Evolutionary conservation across 2,888 invertebrate genomes (phyloP).

Genomic region (Lomographa bimaculata): DNA sequence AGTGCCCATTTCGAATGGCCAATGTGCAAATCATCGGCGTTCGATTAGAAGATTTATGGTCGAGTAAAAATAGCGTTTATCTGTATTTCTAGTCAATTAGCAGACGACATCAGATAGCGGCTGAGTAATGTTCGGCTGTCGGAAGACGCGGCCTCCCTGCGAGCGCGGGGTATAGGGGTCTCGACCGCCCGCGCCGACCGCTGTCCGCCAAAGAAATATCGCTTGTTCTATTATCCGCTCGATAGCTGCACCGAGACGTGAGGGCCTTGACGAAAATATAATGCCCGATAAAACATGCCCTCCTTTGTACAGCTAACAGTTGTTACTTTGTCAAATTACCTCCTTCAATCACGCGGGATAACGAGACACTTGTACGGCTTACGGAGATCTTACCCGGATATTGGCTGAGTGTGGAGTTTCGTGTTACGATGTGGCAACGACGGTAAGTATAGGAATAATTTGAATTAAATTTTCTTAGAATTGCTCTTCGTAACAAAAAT

Average conservation of each 20-base stretch:
- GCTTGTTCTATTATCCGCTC: slow-evolving; percentile 23
- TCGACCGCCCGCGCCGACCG: slow-evolving; percentile 13
- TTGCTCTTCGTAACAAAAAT: too few species aligned
- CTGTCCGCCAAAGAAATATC: slow-evolving; percentile 21
- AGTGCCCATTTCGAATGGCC: slow-evolving; percentile 6
- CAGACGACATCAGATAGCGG: slow-evolving; percentile 73
- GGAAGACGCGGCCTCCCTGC: slow-evolving; percentile 26
- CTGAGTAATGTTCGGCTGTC: slow-evolving; percentile 65
- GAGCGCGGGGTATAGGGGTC: slow-evolving; percentile 16
- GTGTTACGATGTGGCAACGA: slow-evolving; percentile 10
- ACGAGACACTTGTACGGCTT: slow-evolving; percentile 26
- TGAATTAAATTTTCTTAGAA: too few species aligned
- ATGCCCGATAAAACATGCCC: slow-evolving; percentile 25
- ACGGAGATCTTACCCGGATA: slow-evolving; percentile 22
- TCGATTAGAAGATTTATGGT: slow-evolving; percentile 57
- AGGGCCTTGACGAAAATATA: slow-evolving; percentile 31
- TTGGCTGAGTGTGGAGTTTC: slow-evolving; percentile 12
- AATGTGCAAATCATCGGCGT: slow-evolving; percentile 18
- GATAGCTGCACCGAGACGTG: slow-evolving; percentile 32
- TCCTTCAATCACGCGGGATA: slow-evolving; percentile 26
- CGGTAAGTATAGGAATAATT: slow-evolving; percentile 1
- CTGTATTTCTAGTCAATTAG: slow-evolving; percentile 81
- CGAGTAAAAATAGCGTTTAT: slow-evolving; percentile 72
- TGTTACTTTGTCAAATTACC: slow-evolving; percentile 31
- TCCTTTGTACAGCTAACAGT: slow-evolving; percentile 28